A percentile compares a stretch with the other conserved stretches of the same genome.
Conservation (phyloP, 2,888 invertebrate genomes). For the Drosophila monieri region DNA sequence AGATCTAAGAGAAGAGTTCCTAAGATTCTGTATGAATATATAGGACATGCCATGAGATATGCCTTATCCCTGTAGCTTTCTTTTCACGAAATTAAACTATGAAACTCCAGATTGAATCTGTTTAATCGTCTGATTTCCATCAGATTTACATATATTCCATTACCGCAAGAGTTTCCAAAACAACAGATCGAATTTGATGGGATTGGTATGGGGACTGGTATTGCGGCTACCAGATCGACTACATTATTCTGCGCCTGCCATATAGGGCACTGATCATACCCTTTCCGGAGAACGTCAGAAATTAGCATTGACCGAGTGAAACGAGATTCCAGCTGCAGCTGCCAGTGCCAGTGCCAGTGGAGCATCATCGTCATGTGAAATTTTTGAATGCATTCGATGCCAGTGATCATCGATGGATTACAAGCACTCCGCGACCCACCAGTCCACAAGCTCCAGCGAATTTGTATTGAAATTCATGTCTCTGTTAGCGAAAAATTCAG, state of each 20-base stretch:
- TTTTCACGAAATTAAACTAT: slow-evolving; percentile 21
- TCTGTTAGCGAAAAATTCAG: slow-evolving; percentile 64
- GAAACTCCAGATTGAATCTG: slow-evolving; percentile 4
- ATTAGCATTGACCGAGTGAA: slow-evolving; percentile 60
- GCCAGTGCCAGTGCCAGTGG: slow-evolving; percentile 14
- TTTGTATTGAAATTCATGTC: slow-evolving; percentile 76
- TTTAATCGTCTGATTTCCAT: slow-evolving; percentile 38
- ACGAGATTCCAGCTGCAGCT: slow-evolving; percentile 30
- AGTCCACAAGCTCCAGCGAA: slow-evolving; percentile 21
- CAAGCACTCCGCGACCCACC: slow-evolving; percentile 1
- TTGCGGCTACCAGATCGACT: slow-evolving; percentile 5
- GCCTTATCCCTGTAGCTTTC: slow-evolving; percentile 5
- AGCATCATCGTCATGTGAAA: slow-evolving; percentile 50
- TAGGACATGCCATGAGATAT: too few relatives aligned
- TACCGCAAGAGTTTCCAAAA: slow-evolving; percentile 43
- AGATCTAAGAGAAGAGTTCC: neutral
- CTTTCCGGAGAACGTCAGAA: slow-evolving; percentile 55
- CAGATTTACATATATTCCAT: slow-evolving; percentile 46
- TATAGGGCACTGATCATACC: slow-evolving; percentile 56
- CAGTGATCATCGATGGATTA: slow-evolving; percentile 42
- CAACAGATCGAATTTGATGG: slow-evolving; percentile 12
- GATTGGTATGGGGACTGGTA: neutral
- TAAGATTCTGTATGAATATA: too few relatives aligned
- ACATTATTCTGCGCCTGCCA: slow-evolving; percentile 35
- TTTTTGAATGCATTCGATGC: slow-evolving; percentile 49